phyloP scores from a whole-genome alignment of 2,797 vertebrate genomes.

The Sarcophilus harrisii region DNA sequence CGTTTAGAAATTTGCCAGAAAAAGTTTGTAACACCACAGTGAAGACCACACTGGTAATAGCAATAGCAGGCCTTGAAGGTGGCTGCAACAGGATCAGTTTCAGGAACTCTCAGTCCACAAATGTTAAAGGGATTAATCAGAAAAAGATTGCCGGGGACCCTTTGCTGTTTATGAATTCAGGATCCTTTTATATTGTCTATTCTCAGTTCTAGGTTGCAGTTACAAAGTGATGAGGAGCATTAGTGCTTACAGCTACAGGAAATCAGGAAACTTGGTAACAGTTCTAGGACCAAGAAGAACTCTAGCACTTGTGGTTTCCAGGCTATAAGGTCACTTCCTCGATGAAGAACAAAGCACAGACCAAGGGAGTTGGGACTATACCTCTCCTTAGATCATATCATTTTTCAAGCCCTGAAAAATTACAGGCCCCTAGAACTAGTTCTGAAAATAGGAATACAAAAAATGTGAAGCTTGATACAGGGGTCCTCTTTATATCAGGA shows the following conservation, averaged over 20 bases:
- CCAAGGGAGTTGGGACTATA: background rate
- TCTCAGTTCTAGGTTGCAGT: background rate
- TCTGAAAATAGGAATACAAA: background rate
- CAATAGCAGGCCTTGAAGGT: background rate
- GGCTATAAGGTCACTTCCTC: background rate
- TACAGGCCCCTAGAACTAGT: background rate
- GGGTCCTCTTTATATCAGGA: background rate
- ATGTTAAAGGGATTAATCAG: background rate
- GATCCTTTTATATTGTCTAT: background rate
- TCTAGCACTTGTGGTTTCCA: background rate
- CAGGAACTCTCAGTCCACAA: background rate
- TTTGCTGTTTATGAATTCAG: background rate
- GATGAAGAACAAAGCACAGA: background rate
- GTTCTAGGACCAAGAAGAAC: background rate
- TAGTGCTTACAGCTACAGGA: background rate
- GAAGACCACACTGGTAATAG: background rate
- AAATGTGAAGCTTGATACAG: background rate
- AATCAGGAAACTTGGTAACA: background rate
- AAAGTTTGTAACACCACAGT: background rate
- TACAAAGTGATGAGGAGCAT: background rate
- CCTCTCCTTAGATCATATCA: background rate
- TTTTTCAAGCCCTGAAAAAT: background rate
- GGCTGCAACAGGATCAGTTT: background rate
- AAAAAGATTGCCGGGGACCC: background rate
- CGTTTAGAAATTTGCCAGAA: background rate